Conservation (phyloP, 2,797 vertebrate genomes). For the Pseudochaenichthys georgianus region DNA sequence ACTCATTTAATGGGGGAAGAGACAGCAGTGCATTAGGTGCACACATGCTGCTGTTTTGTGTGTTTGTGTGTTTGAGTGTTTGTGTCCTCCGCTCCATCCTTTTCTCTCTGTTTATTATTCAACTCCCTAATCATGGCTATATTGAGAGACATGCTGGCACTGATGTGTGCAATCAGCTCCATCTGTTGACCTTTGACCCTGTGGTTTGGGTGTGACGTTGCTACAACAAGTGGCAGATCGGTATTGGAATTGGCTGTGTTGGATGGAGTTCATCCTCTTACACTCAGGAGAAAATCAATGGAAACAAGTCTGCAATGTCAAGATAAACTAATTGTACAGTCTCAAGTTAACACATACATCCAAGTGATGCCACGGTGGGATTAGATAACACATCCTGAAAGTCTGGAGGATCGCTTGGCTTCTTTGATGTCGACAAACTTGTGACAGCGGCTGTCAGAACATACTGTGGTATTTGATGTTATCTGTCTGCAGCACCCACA, state of each 20-base stretch:
- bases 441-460: constrained; percentile 53
- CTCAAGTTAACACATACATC: constrained; percentile 10
- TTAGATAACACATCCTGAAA: constrained; percentile 30
- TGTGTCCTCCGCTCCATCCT: not conserved
- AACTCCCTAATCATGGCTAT: not conserved
- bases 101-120: not conserved
- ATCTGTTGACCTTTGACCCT: constrained; percentile 54
- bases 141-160: constrained; percentile 14
- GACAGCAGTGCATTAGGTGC: not conserved
- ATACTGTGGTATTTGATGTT: constrained; percentile 31
- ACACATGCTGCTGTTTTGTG: not conserved
- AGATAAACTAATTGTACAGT: constrained; percentile 32
- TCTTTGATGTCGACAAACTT: constrained; percentile 45
- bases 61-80: not conserved
- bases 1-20: too few species aligned
- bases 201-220: constrained; percentile 36
- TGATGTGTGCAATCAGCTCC: constrained; percentile 35
- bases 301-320: constrained; percentile 9
- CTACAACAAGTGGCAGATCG: constrained; percentile 57
- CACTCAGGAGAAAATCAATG: constrained; percentile 12
- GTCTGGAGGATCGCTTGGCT: constrained; percentile 9
- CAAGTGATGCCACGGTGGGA: not conserved
- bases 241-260: constrained; percentile 8
- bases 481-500: constrained; percentile 44
- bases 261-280: constrained; percentile 42